Conservation (phyloP, 2,797 vertebrate genomes). For the Mus caroli region DNA sequence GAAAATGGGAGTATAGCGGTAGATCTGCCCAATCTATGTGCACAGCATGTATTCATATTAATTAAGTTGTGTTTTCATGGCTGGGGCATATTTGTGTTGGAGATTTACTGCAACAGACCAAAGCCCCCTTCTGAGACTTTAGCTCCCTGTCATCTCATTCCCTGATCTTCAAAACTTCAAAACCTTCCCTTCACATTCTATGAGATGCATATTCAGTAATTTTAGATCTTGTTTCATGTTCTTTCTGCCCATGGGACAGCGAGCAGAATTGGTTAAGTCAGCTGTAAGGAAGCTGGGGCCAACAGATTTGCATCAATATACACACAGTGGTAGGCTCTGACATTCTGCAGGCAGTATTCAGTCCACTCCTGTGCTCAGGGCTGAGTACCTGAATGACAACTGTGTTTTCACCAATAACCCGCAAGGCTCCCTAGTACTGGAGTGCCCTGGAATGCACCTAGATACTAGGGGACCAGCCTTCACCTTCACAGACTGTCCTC, state of each 20-base stretch:
- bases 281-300: no score
- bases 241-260: not conserved
- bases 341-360: not conserved
- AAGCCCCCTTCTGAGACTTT: not conserved
- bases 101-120: no score
- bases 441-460: not conserved
- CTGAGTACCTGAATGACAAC: not conserved
- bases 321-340: not conserved
- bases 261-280: not conserved
- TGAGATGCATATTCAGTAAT: not conserved
- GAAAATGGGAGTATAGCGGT: no score
- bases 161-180: not conserved
- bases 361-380: not conserved
- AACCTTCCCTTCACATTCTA: not conserved
- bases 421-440: not conserved
- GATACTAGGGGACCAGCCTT: not conserved
- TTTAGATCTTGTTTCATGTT: not conserved
- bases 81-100: no score
- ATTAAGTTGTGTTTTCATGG: no score
- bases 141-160: not conserved
- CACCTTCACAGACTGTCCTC: not conserved
- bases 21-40: no score
- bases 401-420: not conserved
- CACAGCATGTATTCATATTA: no score
- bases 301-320: not conserved